Evolutionary conservation across 2,797 vertebrate species (phyloP).

Genomic region (Xiphorhynchus erythropygius): DNA sequence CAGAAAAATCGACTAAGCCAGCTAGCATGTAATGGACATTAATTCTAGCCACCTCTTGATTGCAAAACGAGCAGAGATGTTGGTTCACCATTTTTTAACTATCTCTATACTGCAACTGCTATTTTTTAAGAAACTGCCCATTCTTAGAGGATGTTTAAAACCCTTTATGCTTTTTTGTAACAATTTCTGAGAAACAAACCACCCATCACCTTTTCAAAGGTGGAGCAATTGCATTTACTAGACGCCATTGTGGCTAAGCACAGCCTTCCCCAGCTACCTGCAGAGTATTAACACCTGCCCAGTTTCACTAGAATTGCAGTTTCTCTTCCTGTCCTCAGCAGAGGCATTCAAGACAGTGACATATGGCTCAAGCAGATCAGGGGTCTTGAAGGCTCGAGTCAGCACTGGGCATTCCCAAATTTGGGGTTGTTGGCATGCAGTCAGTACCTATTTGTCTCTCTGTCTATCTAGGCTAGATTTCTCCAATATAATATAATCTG

Average conservation of each 20-base stretch:
- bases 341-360: neutral
- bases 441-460: conserved; percentile 24
- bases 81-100: neutral
- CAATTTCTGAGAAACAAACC: neutral
- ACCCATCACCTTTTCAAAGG: neutral
- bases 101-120: neutral
- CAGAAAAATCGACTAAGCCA: conserved; percentile 22
- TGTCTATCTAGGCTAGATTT: conserved; percentile 9
- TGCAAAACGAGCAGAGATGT: neutral
- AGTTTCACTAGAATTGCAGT: neutral
- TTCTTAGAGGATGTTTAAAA: neutral
- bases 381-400: neutral
- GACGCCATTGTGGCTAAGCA: neutral
- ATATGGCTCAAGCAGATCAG: neutral
- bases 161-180: neutral
- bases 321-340: neutral
- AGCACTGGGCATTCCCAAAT: neutral
- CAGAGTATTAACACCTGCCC: neutral
- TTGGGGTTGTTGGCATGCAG: neutral
- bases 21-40: neutral
- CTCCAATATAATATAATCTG: conserved; percentile 30
- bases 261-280: neutral
- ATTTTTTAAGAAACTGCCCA: neutral
- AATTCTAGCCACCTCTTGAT: neutral
- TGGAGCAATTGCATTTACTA: neutral